Base-by-base conservation (phyloP, 2,113 vertebrate genomes). In the Carassius carassius region DNA sequence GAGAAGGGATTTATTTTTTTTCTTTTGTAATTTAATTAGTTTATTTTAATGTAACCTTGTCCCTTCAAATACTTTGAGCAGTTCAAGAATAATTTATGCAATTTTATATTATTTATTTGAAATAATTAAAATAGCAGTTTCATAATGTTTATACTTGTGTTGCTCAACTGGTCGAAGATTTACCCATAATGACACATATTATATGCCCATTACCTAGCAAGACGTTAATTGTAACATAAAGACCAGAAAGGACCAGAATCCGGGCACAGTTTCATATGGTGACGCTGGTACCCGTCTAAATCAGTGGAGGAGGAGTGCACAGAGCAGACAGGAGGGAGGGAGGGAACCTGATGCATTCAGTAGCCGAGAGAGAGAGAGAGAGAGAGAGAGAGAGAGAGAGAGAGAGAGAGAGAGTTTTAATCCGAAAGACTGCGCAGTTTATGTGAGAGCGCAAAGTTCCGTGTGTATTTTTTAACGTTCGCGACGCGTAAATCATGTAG, bases 261-360 rank as follows among this genome's bases (percentile, higher is more conserved):
- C 78, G 85, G 87, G 84, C 85, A 44, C 72, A 47, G 51, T 25
- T 85, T 87, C 87, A 90, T 44, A 49, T 47, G 32, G 63, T 80
- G 85, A 88, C 70, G 81, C 56, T 84, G 54, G 86, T 74, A 67
- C 23, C 86, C n/a, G 58, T 69, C 14, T 85, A 82, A 87, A 82
- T 77, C 35, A 44, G 51, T 81, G 83, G 81, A 5, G 54, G 76
- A 82, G 82, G 44, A 25, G 76, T 11, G 9, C 9, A 2, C 9
- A 1, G 81, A 72, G 73, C 21, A 21, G 23, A 44, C 37, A 13
- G n/a, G 23, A 47, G 82, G 37, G 54, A 62, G 63, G 7, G 63
- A 75, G 74, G 44, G 75, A 41, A 82, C 23, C 84, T 83, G 85
- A 10, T 14, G 47, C 25, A 82, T 72, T 85, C 77, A 75, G 86